A percentile compares a stretch with the other conserved stretches of the same genome.
Conservation (phyloP, 2,113 vertebrate genomes). For the Thymallus thymallus region DNA sequence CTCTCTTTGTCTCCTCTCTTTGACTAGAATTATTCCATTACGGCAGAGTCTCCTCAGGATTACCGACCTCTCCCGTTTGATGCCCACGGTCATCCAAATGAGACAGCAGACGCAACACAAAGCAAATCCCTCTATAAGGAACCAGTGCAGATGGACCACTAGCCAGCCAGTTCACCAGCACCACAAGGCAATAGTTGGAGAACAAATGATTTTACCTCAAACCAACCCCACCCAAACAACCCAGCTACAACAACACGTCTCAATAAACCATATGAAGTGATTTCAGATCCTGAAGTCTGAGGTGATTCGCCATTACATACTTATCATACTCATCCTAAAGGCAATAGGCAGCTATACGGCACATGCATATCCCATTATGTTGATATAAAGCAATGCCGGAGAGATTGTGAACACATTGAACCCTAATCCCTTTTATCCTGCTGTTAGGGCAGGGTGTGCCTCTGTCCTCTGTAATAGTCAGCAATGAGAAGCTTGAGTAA, state of each 20-base stretch:
- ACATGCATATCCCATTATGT: conserved; percentile 14
- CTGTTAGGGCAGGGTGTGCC: conserved; percentile 64
- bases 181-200: too few relatives aligned
- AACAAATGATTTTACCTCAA: background rate
- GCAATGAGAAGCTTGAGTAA: conserved; percentile 77
- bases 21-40: conserved; percentile 88
- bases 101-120: conserved; percentile 70
- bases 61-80: conserved; percentile 86
- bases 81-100: conserved; percentile 79
- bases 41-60: conserved; percentile 88
- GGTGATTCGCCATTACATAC: too few relatives aligned
- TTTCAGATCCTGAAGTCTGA: too few relatives aligned
- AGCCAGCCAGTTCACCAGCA: background rate
- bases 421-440: conserved; percentile 68
- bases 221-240: background rate
- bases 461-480: conserved; percentile 68
- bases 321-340: too few relatives aligned
- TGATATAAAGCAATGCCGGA: conserved; percentile 39
- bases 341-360: too few relatives aligned
- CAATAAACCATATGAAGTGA: too few relatives aligned
- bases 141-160: conserved; percentile 52
- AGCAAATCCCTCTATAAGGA: conserved; percentile 77
- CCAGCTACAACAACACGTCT: background rate
- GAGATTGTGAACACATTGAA: conserved; percentile 48
- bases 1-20: conserved; percentile 66